Evolutionary conservation across 2,113 vertebrate species (phyloP).

Genomic region (Alethe castanea): DNA sequence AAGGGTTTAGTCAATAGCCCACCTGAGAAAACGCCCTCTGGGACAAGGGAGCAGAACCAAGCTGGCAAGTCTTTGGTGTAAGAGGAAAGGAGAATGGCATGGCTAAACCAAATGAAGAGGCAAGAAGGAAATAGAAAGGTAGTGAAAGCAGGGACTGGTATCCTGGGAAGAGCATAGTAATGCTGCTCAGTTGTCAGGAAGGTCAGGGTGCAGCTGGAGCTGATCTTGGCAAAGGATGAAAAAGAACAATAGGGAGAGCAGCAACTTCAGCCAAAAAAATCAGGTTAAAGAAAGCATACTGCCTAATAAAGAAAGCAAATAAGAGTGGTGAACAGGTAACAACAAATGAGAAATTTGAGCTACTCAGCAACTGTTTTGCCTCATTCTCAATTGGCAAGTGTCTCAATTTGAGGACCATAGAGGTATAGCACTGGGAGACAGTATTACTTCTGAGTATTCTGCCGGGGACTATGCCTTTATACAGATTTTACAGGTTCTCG

Average conservation of each 20-base stretch:
- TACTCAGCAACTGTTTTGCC: neutral
- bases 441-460: neutral
- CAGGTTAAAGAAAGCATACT: neutral
- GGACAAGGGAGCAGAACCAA: neutral
- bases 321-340: neutral
- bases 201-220: neutral
- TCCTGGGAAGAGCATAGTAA: rapidly evolving
- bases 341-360: neutral
- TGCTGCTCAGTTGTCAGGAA: neutral
- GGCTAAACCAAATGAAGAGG: neutral
- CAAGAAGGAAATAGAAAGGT: neutral
- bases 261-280: neutral
- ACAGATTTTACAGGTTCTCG: neutral
- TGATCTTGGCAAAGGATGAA: neutral
- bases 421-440: neutral
- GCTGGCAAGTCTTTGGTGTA: neutral
- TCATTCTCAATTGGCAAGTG: neutral
- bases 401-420: neutral
- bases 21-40: neutral
- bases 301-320: neutral
- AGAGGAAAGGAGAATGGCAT: neutral
- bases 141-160: neutral
- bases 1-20: too few relatives aligned
- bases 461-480: neutral
- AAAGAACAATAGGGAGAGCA: neutral